Evolutionary conservation across 2,797 vertebrate genomes (phyloP).

Genomic region (Vespertilio murinus): DNA sequence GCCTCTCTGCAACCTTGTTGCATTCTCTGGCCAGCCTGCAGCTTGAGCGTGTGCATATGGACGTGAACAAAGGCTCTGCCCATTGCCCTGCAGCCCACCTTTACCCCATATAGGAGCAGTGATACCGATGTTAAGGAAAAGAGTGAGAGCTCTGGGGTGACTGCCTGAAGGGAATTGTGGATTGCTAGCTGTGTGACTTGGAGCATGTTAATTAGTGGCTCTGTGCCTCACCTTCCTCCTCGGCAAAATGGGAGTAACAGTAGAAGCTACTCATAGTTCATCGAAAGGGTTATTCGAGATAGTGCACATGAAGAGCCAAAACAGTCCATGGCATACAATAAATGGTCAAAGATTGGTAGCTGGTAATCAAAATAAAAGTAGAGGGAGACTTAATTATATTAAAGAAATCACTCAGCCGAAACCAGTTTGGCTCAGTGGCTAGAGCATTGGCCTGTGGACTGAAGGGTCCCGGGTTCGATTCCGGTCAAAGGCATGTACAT

Average conservation of each 20-base stretch:
- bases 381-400: not conserved
- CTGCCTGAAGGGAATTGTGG: fast-evolving
- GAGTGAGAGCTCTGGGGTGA: not conserved
- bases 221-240: not conserved
- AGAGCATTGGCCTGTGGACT: no score
- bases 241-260: not conserved
- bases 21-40: not conserved
- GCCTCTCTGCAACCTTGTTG: not conserved
- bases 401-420: no score
- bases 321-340: not conserved
- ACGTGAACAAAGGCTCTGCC: not conserved
- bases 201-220: not conserved
- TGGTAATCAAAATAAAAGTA: not conserved
- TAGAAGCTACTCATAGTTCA: not conserved
- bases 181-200: not conserved
- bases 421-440: no score
- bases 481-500: no score
- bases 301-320: not conserved
- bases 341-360: not conserved
- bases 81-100: not conserved
- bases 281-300: not conserved
- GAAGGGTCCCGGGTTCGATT: no score
- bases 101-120: fast-evolving
- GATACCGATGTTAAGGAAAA: not conserved
- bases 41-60: not conserved